Conservation (phyloP, 30 jellyfish, hydroid and myxozoan genomes). For the Hydra vulgaris region DNA sequence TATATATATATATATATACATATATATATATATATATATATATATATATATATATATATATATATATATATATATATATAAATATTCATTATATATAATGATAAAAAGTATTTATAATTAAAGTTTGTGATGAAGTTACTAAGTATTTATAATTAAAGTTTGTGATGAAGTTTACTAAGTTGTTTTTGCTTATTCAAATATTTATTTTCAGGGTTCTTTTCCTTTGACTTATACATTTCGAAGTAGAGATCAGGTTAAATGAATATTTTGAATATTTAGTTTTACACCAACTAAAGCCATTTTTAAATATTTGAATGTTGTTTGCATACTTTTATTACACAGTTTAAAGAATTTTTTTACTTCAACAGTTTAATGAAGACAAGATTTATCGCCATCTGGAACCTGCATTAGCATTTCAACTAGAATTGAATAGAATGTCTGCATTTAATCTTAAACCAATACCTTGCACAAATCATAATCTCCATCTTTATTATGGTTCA, state of each 20-base stretch:
- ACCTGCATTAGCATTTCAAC: slow-evolving; percentile 88
- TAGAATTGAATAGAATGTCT: slow-evolving; percentile 63
- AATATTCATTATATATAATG: too few species aligned
- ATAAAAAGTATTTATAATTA: too few species aligned
- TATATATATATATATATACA: too few species aligned
- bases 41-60: too few species aligned
- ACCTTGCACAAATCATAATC: slow-evolving; percentile 52
- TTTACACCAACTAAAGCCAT: too few species aligned
- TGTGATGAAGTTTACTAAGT: background rate
- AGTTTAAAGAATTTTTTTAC: background rate
- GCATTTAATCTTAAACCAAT: slow-evolving; percentile 57
- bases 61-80: too few species aligned
- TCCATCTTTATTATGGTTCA: slow-evolving; percentile 69
- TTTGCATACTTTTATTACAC: too few species aligned
- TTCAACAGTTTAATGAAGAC: slow-evolving; percentile 51
- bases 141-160: background rate
- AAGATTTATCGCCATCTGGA: slow-evolving; percentile 78
- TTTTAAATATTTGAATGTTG: too few species aligned
- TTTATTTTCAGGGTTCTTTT: slow-evolving; percentile 52
- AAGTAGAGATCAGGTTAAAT: slow-evolving; percentile 53
- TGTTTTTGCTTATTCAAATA: too few species aligned
- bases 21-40: too few species aligned
- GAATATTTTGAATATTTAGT: too few species aligned
- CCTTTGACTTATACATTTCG: slow-evolving; percentile 66
- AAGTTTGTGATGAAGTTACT: too few species aligned